Conservation (phyloP, 64 coral and sea anemone genomes). For the Astreopora myriophthalma region DNA sequence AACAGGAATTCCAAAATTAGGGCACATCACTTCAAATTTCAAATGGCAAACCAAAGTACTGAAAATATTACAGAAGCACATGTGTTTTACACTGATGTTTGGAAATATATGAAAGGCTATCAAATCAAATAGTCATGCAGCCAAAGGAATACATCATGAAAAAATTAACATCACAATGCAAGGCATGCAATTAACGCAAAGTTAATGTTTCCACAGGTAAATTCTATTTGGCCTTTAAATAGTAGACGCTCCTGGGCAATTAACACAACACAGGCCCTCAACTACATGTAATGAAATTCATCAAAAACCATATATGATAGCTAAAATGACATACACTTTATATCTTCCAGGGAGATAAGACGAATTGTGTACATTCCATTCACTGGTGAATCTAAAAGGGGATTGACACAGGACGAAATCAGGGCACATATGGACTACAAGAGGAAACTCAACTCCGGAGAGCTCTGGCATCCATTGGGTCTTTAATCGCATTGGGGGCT, state of each 20-base stretch:
- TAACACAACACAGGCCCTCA: neutral
- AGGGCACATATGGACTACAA: conserved; percentile 7
- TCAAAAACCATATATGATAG: neutral
- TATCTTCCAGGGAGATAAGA: conserved; percentile 38
- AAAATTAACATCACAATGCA: neutral
- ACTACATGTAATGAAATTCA: neutral
- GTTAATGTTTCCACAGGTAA: neutral
- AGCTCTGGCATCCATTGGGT: conserved; percentile 5
- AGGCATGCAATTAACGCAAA: neutral
- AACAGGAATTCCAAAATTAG: neutral
- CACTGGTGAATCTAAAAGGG: conserved; percentile 15
- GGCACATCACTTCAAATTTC: neutral
- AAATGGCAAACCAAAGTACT: neutral
- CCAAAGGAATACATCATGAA: neutral
- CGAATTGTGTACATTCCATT: conserved; percentile 37
- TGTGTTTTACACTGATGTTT: neutral
- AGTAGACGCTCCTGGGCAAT: neutral
- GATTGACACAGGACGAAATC: conserved; percentile 8
- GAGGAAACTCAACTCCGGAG: neutral
- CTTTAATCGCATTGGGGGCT: neutral
- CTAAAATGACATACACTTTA: neutral
- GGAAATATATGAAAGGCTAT: neutral
- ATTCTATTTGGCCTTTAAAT: neutral
- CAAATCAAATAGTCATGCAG: neutral
- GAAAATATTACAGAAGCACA: neutral